Evolutionary conservation across 1,140 invertebrate genomes (phyloP), one percentile per base, ranked within the genome.

Genomic region (Odontomachus brunneus): DNA sequence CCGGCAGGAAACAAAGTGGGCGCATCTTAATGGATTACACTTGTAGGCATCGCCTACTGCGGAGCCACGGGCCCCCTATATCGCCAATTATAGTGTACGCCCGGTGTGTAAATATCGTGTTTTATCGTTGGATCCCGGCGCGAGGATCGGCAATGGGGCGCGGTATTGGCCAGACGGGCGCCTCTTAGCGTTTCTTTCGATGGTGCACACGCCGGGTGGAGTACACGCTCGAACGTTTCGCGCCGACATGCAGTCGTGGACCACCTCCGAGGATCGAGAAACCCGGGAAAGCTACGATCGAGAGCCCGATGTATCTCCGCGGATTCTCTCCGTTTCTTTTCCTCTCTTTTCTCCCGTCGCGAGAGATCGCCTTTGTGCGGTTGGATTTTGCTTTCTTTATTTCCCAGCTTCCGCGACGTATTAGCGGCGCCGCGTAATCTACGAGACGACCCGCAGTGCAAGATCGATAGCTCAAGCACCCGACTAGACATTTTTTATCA

Each of bases 21-120:
- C 85, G 87, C 89, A 89, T 89, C 88, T 83, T 89, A 91, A 91
- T 91, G 89, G 88, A 91, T 91, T 91, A 89, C 90, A 90, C 90
- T 91, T 91, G 90, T 89, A 89, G 76, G 86, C 75, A 87, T 90
- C 89, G 89, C 82, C 89, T 91, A 87, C 85, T 82, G 86, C 73
- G 63, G 44, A 57, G 57, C 71, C 86, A 71, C 60, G 65, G 65
- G 59, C 12, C 66, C 67, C 85, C 53, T 88, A 89, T 87, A 85
- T 88, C 82, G 90, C 83, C 90, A 91, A 91, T 91, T 91, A 91
- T 88, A 90, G 89, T 89, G 86, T 84, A 88, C 86, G 65, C 78
- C 49, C 75, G 85, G 89, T 87, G 84, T 89, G 87, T 91, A 91
- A 91, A 91, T 89, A 91, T 78, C 62, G 14, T 57, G 82, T 74